These are phyloP conservation scores for Hirtodrosophila cameraria DNA, from an alignment of 2,888 invertebrate species.

Conservation along the genomic window DNA sequence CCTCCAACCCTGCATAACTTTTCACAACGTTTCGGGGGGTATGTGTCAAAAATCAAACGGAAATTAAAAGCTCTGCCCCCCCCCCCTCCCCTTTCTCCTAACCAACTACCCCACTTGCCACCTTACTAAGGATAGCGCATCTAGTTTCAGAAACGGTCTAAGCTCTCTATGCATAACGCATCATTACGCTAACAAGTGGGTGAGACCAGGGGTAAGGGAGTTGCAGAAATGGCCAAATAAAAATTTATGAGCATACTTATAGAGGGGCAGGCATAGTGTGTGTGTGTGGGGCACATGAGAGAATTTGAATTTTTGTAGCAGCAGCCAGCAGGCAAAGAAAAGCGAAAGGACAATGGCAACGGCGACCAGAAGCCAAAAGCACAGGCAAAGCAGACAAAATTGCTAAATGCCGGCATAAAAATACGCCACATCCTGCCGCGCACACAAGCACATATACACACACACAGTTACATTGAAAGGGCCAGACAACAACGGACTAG, in stretches of 20 bases:
- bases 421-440: slow-evolving; percentile 44
- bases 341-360: slow-evolving; percentile 55
- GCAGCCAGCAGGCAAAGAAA: slow-evolving; percentile 33
- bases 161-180: slow-evolving; percentile 63
- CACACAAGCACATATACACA: slow-evolving; percentile 8
- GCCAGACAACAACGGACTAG: slow-evolving; percentile 12
- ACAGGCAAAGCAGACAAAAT: slow-evolving; percentile 48
- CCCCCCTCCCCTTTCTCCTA: too few relatives aligned
- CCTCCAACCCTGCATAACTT: too few relatives aligned
- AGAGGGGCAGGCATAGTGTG: too few relatives aligned
- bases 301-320: slow-evolving; percentile 42
- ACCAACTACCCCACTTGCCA: background rate
- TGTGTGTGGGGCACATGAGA: slow-evolving; percentile 40
- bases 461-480: background rate
- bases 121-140: slow-evolving; percentile 30
- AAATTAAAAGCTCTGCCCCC: slow-evolving; percentile 59
- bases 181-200: slow-evolving; percentile 65
- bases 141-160: slow-evolving; percentile 5
- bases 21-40: too few relatives aligned
- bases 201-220: background rate
- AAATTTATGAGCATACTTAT: slow-evolving; percentile 42
- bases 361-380: slow-evolving; percentile 16
- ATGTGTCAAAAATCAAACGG: slow-evolving; percentile 64
- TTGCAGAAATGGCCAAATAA: slow-evolving; percentile 50
- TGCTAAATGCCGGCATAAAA: slow-evolving; percentile 62